Conservation (phyloP, 2,113 vertebrate species). For the Herpetotheres cachinnans region DNA sequence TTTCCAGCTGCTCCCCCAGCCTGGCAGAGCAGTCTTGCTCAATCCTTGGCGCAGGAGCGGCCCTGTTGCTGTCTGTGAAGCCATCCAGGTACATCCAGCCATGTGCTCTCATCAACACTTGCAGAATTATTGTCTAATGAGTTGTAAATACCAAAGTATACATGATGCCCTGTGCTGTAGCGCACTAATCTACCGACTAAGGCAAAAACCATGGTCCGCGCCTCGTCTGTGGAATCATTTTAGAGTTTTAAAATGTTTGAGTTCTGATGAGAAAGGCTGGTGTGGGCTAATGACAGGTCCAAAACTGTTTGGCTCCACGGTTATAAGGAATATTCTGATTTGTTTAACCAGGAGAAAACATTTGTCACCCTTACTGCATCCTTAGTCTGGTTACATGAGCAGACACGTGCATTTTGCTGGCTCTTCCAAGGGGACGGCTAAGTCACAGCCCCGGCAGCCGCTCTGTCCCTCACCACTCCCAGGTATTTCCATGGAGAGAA, state of each 20-base stretch:
- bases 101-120: not conserved
- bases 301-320: not conserved
- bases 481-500: accelerated
- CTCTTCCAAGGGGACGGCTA: not conserved
- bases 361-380: not conserved
- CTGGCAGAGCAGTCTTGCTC: not conserved
- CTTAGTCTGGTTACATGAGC: not conserved
- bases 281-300: accelerated
- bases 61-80: not conserved
- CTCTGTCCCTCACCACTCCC: not conserved
- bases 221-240: not conserved
- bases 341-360: not conserved
- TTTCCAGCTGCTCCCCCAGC: not conserved
- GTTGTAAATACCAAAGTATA: not conserved
- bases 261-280: not conserved
- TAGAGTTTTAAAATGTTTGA: not conserved
- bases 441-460: not conserved
- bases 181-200: accelerated
- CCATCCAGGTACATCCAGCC: not conserved
- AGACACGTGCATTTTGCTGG: not conserved
- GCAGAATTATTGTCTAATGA: not conserved
- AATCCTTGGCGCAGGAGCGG: accelerated
- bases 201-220: accelerated
- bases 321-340: not conserved
- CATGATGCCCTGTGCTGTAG: not conserved